Base-by-base conservation (phyloP, 2,797 vertebrate species). In the Onychomys torridus region DNA sequence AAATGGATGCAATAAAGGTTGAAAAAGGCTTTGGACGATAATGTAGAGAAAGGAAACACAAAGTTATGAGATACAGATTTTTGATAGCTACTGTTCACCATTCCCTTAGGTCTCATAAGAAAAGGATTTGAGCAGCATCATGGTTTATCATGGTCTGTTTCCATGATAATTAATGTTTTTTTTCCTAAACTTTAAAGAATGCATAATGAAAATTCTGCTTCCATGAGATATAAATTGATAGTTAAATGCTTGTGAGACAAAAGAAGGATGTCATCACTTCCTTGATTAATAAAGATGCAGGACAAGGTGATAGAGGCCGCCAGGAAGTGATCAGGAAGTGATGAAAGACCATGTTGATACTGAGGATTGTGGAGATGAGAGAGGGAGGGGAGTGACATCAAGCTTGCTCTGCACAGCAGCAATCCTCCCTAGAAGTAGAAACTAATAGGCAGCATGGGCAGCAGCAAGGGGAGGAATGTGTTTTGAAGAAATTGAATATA, bases 361-460 rank as follows among this genome's bases (percentile, higher is more conserved):
- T 40, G 6, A 21, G 29, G n/a, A 8, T 65, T 25, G 7, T 23
- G 40, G 43, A 12, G 2, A 13, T 11, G 34, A 81, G 5, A 17
- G 8, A 3, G 21, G 0, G 1, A 19, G 55, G 14, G 12, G 7
- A 55, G 13, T 2, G 0, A 73, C n/a, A 49, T 1, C 11, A 23
- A 11, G 0, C 2, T 57, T 34, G 3, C 23, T 40, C 19, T 6
- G 34, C 17, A n/a, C 6, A n/a, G 8, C 5, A 69, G 61, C 37
- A 19, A 6, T 46, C 19, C 2, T 2, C 1, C 23, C 17, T 49
- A 52, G 19, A 93, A 27, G 2, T 25, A 63, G 25, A 52, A 75
- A 10, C 8, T 13, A 1, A 34, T 14, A 55, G 8, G 9, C 40
- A 9, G 0, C 37, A 32, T 5, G 6, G 10, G 8, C 6, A 65